Conservation (phyloP, 1,140 invertebrate species). For the Apocrypta bakeri region DNA sequence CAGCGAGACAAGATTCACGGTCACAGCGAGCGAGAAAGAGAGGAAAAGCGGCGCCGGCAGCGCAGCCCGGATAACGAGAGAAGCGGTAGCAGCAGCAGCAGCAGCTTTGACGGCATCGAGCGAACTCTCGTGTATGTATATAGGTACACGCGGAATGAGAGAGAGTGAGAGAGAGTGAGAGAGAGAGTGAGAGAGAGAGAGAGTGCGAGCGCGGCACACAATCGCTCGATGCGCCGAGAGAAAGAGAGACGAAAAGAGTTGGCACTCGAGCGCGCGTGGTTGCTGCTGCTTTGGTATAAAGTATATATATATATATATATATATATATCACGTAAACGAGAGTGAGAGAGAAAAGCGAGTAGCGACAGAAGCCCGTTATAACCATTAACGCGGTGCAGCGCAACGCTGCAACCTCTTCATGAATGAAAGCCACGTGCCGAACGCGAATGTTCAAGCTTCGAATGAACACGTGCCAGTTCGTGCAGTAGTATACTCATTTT, state of each 20-base stretch:
- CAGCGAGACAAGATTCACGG: constrained; percentile 36
- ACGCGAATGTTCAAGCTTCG: not conserved
- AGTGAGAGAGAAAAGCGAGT: constrained; percentile 10
- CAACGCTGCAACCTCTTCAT: not conserved
- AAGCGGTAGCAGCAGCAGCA: not conserved
- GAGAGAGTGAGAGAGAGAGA: too few relatives aligned
- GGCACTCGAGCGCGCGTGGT: not conserved
- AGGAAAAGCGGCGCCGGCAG: not conserved
- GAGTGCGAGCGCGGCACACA: not conserved
- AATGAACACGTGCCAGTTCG: not conserved
- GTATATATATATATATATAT: not conserved
- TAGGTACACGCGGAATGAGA: not conserved
- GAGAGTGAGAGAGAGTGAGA: too few relatives aligned
- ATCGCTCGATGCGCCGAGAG: not conserved
- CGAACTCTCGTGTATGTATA: not conserved
- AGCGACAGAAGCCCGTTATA: constrained; percentile 5
- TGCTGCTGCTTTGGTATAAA: not conserved
- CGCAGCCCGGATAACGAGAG: not conserved
- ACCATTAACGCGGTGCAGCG: constrained; percentile 25
- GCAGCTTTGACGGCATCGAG: not conserved
- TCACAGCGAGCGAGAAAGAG: not conserved
- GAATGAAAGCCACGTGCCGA: constrained; percentile 39
- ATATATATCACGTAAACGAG: constrained; percentile 8
- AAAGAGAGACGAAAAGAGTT: constrained; percentile 1
- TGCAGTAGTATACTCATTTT: not conserved